phyloP scores from a whole-genome alignment of 2,888 invertebrate genomes.

The Eilema sororculum region DNA sequence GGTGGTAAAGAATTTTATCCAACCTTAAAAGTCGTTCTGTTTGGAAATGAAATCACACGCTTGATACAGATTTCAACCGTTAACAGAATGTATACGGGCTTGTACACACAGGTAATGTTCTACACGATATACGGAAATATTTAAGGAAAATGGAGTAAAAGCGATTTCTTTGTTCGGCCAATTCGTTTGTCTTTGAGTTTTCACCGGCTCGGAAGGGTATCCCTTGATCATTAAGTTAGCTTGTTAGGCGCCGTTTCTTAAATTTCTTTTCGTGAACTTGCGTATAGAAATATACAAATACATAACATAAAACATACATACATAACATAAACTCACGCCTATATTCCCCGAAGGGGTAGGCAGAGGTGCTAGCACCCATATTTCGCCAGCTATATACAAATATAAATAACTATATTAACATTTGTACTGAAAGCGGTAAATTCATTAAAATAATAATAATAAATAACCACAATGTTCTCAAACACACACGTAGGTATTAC shows the following conservation, averaged over 20 bases:
- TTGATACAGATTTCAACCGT: slow-evolving; percentile 37
- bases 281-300: slow-evolving; percentile 33
- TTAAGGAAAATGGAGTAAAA: slow-evolving; percentile 67
- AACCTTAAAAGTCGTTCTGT: neutral
- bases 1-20: neutral
- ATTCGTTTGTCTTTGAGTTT: slow-evolving; percentile 79
- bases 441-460: neutral
- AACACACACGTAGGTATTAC: slow-evolving; percentile 23
- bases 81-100: slow-evolving; percentile 46
- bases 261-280: slow-evolving; percentile 54
- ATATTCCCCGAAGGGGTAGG: too few relatives aligned
- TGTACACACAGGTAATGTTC: slow-evolving; percentile 36
- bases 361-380: too few relatives aligned
- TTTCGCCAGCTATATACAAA: too few relatives aligned
- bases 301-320: too few relatives aligned
- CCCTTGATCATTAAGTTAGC: slow-evolving; percentile 77
- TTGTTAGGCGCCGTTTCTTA: slow-evolving; percentile 70
- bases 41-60: slow-evolving; percentile 37
- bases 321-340: too few relatives aligned
- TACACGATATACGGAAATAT: slow-evolving; percentile 54
- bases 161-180: slow-evolving; percentile 70
- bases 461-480: slow-evolving; percentile 7
- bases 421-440: too few relatives aligned
- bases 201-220: slow-evolving; percentile 64
- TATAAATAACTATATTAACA: slow-evolving; percentile 24